Percentiles rank a stretch among this genome's conserved stretches.
Evolutionary conservation across 2,113 vertebrate genomes (phyloP).

Genomic region (Callipepla squamata): DNA sequence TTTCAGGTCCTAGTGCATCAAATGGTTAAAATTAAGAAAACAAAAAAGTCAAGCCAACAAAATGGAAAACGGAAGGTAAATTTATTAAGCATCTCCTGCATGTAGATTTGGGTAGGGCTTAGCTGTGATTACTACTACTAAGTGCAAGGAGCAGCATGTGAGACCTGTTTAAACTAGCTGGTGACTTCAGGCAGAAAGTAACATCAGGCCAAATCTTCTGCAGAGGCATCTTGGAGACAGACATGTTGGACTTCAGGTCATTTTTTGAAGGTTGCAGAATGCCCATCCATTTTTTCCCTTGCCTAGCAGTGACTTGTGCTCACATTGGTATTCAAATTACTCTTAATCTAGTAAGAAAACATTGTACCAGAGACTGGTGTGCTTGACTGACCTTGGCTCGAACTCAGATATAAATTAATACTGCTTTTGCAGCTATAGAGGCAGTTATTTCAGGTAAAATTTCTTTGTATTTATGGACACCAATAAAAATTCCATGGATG

Average conservation of each 20-base stretch:
- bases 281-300: background rate
- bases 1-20: too few relatives aligned
- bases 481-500: background rate
- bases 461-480: background rate
- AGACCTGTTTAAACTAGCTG: background rate
- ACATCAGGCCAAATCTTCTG: background rate
- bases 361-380: background rate
- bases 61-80: background rate
- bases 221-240: background rate
- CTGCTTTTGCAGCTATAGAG: background rate
- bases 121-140: background rate
- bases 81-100: background rate
- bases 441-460: background rate
- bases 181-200: background rate
- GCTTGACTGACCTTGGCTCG: constrained; percentile 23
- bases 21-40: background rate
- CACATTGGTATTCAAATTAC: background rate
- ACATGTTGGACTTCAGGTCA: background rate
- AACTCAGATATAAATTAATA: background rate
- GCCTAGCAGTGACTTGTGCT: background rate
- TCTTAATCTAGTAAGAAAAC: background rate
- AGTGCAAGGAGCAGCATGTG: background rate
- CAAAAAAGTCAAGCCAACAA: background rate
- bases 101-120: background rate
- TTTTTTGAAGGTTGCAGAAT: constrained; percentile 23